A percentile compares a stretch with the other conserved stretches of the same genome.
phyloP scores from a whole-genome alignment of 2,797 vertebrate genomes.

The Knipowitschia caucasica region DNA sequence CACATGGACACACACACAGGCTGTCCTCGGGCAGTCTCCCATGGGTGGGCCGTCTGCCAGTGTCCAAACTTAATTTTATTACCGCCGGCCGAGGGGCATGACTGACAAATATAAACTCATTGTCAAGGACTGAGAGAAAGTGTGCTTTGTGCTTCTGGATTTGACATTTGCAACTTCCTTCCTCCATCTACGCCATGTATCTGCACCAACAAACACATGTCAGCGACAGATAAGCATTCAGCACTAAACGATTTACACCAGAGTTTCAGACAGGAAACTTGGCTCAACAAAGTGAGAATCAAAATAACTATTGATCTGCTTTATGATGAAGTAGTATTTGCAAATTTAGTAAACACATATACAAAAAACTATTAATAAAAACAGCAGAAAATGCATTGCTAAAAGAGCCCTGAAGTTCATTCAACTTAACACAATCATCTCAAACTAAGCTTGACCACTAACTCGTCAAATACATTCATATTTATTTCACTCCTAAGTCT shows the following conservation, averaged over 20 bases:
- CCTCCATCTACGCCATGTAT: slow-evolving; percentile 3
- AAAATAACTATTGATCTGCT: not conserved
- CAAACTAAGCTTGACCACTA: too few relatives aligned
- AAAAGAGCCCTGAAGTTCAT: too few relatives aligned
- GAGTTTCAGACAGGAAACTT: not conserved
- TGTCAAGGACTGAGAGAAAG: slow-evolving; percentile 44
- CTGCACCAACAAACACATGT: not conserved
- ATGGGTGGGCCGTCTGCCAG: slow-evolving; percentile 61
- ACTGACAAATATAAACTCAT: slow-evolving; percentile 43
- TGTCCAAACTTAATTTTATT: slow-evolving; percentile 64
- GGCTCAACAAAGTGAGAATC: not conserved
- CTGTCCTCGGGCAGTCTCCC: slow-evolving; percentile 60
- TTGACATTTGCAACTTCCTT: slow-evolving; percentile 27
- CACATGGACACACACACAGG: slow-evolving; percentile 46
- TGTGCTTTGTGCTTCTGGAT: slow-evolving; percentile 34
- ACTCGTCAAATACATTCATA: not conserved
- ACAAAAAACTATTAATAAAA: too few relatives aligned
- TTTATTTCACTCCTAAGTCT: slow-evolving; percentile 13
- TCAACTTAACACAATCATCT: too few relatives aligned
- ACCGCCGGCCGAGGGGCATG: slow-evolving; percentile 49
- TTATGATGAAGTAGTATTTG: not conserved
- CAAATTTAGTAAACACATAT: not conserved
- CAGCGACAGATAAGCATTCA: not conserved
- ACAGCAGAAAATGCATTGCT: not conserved
- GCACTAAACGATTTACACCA: not conserved